Evolutionary conservation across 1,140 invertebrate genomes (phyloP), one percentile per base, ranked within the genome.

Genomic region (Orussus abietinus): DNA sequence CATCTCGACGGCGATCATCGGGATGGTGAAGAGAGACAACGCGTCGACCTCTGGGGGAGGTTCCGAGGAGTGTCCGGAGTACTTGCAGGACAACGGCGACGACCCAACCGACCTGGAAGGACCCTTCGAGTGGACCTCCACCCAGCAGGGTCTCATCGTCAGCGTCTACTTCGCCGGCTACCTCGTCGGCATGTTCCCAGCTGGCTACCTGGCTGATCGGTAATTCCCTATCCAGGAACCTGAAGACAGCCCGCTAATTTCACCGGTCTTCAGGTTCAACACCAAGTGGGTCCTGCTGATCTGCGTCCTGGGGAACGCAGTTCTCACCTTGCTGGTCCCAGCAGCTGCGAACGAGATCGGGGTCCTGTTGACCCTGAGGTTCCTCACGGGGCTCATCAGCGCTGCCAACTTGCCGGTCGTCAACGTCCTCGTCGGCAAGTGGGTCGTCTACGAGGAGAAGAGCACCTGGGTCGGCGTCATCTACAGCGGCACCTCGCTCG

Each of bases 101-200:
- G 2, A 17, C 2, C 1, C 0, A 4, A 34, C 41, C 4, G 61
- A 69, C 37, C 49, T 80, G 62, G 77, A 84, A 21, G 85, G 86
- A 9, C 82, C 84, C n/a, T 88, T 86, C 45, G 63, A 65, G 1
- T 88, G 86, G 86, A 72, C 75, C 9, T 65, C 78, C 12, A 74
- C 76, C 1, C 55, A 85, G 26, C 86, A 88, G 68, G 85, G 85
- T 6, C 75, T 81, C 14, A 68, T 88, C 11, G 63, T 88, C 30
- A 86, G 85, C 38, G 80, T 88, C 37, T 92, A 92, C 59, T 92
- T 92, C 65, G 88, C 85, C 75, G 90, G 90, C n/a, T 92, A 92
- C 58, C 77, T 92, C 18, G 64, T 88, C 0, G 86, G 77, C 1
- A 81, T 82, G 68, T 71, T 82, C 39, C 77, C 80, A 2, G 75